A percentile compares a stretch with the other conserved stretches of the same genome.
These are phyloP conservation scores for Xerus rutilus DNA, from an alignment of 2,797 vertebrate species.

Conservation along the genomic window DNA sequence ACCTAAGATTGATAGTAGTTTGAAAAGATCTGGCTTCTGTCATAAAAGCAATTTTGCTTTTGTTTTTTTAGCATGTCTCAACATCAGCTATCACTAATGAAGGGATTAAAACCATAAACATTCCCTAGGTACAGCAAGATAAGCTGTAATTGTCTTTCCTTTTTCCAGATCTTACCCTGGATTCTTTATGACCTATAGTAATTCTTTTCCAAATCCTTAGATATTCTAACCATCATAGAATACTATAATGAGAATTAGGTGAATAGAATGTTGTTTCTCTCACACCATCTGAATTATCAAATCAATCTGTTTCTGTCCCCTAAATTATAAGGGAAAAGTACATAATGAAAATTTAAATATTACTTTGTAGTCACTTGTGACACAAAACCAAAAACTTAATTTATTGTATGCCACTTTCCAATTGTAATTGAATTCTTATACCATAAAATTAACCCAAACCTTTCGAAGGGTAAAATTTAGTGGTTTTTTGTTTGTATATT, in stretches of 20 bases:
- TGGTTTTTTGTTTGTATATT: neutral
- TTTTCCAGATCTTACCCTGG: neutral
- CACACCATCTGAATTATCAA: neutral
- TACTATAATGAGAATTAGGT: neutral
- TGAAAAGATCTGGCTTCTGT: neutral
- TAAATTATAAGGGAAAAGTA: slow-evolving; percentile 35
- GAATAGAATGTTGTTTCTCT: neutral
- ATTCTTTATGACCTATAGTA: neutral
- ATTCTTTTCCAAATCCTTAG: neutral
- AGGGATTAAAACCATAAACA: neutral
- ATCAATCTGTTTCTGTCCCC: neutral
- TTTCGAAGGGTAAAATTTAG: slow-evolving; percentile 25
- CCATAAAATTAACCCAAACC: neutral
- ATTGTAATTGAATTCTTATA: neutral
- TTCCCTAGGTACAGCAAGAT: neutral
- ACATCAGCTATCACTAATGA: neutral
- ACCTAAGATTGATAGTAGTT: slow-evolving; percentile 12
- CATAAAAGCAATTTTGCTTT: slow-evolving; percentile 34
- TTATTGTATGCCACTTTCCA: neutral
- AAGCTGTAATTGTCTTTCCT: neutral
- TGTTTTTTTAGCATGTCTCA: slow-evolving; percentile 31
- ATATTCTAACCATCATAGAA: neutral
- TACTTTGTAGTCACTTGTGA: slow-evolving; percentile 1
- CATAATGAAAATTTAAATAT: neutral
- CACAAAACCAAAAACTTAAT: slow-evolving; percentile 25